Conservation (phyloP, 2,888 invertebrate species). For the Cephus pygmeus region DNA sequence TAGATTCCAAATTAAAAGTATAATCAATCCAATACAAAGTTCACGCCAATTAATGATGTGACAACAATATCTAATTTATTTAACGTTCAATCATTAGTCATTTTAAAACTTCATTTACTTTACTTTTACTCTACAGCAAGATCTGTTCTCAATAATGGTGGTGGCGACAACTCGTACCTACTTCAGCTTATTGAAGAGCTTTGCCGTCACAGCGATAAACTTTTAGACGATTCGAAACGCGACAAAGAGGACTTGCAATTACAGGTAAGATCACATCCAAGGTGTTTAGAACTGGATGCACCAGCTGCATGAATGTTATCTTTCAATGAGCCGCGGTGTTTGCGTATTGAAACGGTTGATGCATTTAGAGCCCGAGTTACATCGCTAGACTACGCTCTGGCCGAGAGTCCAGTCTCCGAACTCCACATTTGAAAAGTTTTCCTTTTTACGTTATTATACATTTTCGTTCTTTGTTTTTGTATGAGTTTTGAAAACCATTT, state of each 20-base stretch:
- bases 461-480: not conserved
- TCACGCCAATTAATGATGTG: no score
- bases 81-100: not conserved
- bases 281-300: constrained; percentile 12
- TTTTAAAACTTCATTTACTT: not conserved
- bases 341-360: constrained; percentile 33
- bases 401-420: not conserved
- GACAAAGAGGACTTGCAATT: constrained; percentile 80
- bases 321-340: constrained; percentile 37
- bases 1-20: constrained; percentile 24
- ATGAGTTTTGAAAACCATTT: not conserved
- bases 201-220: constrained; percentile 70
- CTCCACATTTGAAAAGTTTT: not conserved
- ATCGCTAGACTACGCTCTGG: not conserved
- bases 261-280: constrained; percentile 71
- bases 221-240: constrained; percentile 73
- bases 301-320: constrained; percentile 35
- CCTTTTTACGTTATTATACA: not conserved
- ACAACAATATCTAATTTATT: not conserved
- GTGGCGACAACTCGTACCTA: constrained; percentile 64
- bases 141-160: constrained; percentile 64
- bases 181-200: constrained; percentile 74
- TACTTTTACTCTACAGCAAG: constrained; percentile 56
- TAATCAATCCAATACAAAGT: not conserved
- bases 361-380: constrained; percentile 20